Base-by-base conservation (phyloP, 2,888 invertebrate species). In the Elgonia sp. region DNA sequence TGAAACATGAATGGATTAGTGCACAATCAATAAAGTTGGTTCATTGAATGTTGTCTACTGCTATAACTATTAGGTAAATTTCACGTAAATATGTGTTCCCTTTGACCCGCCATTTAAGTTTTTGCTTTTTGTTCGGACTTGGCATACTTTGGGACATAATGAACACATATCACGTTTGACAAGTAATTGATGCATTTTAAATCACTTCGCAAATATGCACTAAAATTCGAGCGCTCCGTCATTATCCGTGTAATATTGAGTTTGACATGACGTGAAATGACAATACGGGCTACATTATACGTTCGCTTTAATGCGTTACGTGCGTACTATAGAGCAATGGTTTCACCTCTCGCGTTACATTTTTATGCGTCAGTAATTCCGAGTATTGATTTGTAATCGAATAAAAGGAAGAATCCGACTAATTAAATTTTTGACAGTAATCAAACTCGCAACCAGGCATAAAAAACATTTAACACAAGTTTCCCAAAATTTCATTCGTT, bases 161-260 rank as follows among this genome's bases (percentile, higher is more conserved):
- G 67, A 79, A 80, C 65, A 55, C 63, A 29, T 70, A 73, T 77
- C 84, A 72, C 67, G 67, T 69, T 80, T 75, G 85, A 85, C 85
- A 73, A 67, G 75, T 75, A 80, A 85, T 67, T 65, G 75, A 85
- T 80, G 85, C 57, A 85, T 85, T 85, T 85, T 85, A 73, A 85
- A 79, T 85, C 85, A 75, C 75, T 79, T 63, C 55, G 55, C 72
- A 85, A 73, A 80, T 86, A 75, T 70, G 81, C 62, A 70, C 60
- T 63, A 69, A 81, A 81, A 81, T 72, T 70, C 79, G 77, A 50
- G 76, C 70, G 63, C 55, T 77, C 72, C 84, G 65, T 79, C 72
- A 79, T 84, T 84, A 77, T 65, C 40, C 21, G 21, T 65, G 65
- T 72, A 77, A 72, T 72, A 84, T 79, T 72, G 72, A 79, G 55